Conservation (phyloP, 2,113 vertebrate species). For the Strix uralensis region DNA sequence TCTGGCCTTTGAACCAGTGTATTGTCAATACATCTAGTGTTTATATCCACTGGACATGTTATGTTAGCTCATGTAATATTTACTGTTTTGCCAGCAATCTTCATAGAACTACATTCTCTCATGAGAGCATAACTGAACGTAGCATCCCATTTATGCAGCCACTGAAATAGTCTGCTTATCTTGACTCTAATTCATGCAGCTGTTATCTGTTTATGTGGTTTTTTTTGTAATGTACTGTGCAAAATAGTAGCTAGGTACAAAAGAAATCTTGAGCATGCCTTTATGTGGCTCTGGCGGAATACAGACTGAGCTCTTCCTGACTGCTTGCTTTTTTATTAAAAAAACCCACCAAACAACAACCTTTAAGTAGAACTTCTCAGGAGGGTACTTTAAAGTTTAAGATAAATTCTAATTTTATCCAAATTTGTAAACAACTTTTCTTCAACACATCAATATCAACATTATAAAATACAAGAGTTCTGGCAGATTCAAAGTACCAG, state of each 20-base stretch:
- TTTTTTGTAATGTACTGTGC: not conserved
- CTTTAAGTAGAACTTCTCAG: not conserved
- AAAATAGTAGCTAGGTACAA: not conserved
- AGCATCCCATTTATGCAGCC: not conserved
- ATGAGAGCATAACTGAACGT: not conserved
- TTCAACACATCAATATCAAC: not conserved
- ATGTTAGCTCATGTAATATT: constrained; percentile 22
- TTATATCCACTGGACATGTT: constrained; percentile 11
- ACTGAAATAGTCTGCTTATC: constrained; percentile 3
- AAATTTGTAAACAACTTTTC: not conserved
- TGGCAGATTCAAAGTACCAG: not conserved
- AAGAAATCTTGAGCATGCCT: not conserved
- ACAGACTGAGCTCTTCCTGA: not conserved
- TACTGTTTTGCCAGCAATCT: not conserved
- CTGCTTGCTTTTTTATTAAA: not conserved
- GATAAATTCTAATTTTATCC: not conserved
- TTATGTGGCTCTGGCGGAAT: not conserved
- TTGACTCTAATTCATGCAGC: not conserved
- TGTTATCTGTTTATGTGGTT: not conserved
- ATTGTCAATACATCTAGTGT: constrained; percentile 13
- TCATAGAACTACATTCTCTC: not conserved
- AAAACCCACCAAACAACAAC: not conserved
- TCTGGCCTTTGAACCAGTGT: constrained; percentile 16
- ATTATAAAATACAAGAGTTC: not conserved
- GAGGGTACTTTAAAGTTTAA: not conserved